phyloP scores from a whole-genome alignment of 2,113 vertebrate species.

The Cottus gobio region DNA sequence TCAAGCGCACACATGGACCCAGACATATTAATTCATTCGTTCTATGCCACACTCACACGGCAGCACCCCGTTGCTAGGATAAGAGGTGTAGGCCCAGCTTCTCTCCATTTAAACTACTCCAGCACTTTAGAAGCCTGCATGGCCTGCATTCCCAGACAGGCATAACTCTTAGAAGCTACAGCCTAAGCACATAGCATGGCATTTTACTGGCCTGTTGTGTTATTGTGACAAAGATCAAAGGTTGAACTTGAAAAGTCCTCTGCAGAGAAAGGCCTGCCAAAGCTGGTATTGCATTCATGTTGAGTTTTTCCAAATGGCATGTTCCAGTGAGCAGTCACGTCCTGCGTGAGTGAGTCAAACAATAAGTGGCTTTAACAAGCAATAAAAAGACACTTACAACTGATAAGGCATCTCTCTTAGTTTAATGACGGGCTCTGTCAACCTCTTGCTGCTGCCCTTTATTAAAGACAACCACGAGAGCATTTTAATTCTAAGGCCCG shows the following conservation, averaged over 20 bases:
- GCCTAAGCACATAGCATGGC: conserved; percentile 55
- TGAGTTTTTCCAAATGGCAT: conserved; percentile 56
- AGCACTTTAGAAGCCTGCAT: conserved; percentile 17
- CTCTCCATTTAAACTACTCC: conserved; percentile 54
- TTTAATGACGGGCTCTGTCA: conserved; percentile 70
- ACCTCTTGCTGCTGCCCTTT: conserved; percentile 41
- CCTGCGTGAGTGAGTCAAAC: conserved; percentile 69
- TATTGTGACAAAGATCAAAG: conserved; percentile 80
- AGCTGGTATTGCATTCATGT: conserved; percentile 59
- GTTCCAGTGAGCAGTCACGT: conserved; percentile 62
- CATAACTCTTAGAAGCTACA: conserved; percentile 57
- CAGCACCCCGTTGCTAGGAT: conserved; percentile 59
- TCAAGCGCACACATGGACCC: conserved; percentile 37
- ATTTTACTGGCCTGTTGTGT: conserved; percentile 77
- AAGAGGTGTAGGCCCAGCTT: conserved; percentile 47
- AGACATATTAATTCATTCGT: conserved; percentile 42
- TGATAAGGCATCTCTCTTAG: conserved; percentile 69
- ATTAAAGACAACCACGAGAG: conserved; percentile 38
- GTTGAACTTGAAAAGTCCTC: conserved; percentile 74
- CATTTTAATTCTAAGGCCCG: conserved; percentile 37
- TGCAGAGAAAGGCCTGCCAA: conserved; percentile 48
- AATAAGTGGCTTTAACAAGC: conserved; percentile 72
- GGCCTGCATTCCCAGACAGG: conserved; percentile 70
- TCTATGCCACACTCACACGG: conserved; percentile 45
- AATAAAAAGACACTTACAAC: conserved; percentile 77